Evolutionary conservation across 2,797 vertebrate genomes (phyloP).

Genomic region (Brotogeris chrysoptera): DNA sequence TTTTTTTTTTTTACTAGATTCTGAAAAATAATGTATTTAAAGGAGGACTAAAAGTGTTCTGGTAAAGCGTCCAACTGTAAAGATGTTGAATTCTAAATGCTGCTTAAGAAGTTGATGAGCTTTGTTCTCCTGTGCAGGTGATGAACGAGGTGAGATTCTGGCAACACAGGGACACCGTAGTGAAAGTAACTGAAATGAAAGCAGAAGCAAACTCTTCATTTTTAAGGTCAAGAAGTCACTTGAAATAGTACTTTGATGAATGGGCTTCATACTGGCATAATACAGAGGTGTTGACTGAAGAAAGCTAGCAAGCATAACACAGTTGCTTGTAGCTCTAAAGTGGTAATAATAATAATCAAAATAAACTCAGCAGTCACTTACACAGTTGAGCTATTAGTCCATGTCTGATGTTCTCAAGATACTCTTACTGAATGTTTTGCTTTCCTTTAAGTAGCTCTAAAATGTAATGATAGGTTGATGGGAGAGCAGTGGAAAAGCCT

Average conservation of each 20-base stretch:
- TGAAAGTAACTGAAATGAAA: slow-evolving; percentile 26
- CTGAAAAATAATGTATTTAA: background rate
- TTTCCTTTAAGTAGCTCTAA: background rate
- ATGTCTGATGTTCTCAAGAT: background rate
- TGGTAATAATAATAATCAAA: background rate
- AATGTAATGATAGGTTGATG: background rate
- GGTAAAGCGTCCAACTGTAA: background rate
- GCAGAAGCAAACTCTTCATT: slow-evolving; percentile 33
- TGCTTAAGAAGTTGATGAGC: background rate
- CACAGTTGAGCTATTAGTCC: background rate
- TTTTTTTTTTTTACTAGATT: background rate
- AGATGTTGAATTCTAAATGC: background rate
- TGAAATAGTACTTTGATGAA: slow-evolving; percentile 50
- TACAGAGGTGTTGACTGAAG: background rate
- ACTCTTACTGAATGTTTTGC: background rate
- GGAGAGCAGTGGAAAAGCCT: background rate
- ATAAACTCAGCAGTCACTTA: background rate
- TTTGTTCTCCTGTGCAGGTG: background rate
- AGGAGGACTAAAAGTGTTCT: background rate
- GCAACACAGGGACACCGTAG: background rate
- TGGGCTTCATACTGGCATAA: slow-evolving; percentile 11
- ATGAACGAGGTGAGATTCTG: slow-evolving; percentile 16
- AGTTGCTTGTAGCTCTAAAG: background rate
- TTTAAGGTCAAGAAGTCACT: slow-evolving; percentile 49
- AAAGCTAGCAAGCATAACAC: background rate